Percentiles rank a stretch among this genome's conserved stretches.
phyloP scores from a whole-genome alignment of 1,140 invertebrate species.

The Drosophila triauraria region DNA sequence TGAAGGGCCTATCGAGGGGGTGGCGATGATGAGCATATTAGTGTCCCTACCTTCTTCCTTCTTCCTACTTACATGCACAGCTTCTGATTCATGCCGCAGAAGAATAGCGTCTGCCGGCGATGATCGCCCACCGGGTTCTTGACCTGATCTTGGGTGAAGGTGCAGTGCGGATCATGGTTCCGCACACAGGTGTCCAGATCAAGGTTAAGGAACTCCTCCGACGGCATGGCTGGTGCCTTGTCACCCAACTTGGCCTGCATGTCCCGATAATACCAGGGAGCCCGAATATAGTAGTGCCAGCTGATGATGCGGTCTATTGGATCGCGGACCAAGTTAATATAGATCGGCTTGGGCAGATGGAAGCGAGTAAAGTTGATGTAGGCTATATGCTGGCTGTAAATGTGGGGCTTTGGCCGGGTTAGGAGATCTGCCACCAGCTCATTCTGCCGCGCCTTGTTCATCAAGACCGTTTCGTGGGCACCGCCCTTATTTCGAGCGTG shows the following conservation, averaged over 20 bases:
- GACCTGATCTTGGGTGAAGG: conserved; percentile 91
- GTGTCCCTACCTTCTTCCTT: neutral
- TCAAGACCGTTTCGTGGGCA: conserved; percentile 92
- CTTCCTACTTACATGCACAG: conserved; percentile 91
- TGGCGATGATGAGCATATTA: neutral
- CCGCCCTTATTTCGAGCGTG: conserved; percentile 94
- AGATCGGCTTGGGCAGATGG: conserved; percentile 92
- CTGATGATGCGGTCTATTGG: conserved; percentile 95
- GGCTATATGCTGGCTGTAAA: conserved; percentile 83
- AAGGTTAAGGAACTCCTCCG: conserved; percentile 94
- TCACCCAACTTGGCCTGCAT: conserved; percentile 94
- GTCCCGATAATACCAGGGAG: conserved; percentile 95
- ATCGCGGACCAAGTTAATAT: conserved; percentile 95
- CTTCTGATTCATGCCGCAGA: conserved; percentile 93
- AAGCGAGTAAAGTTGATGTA: conserved; percentile 87
- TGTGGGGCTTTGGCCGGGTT: conserved; percentile 86
- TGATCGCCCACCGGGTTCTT: conserved; percentile 94
- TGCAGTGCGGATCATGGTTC: conserved; percentile 92
- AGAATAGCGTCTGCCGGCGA: conserved; percentile 93
- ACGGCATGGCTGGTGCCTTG: conserved; percentile 90
- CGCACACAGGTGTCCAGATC: conserved; percentile 95
- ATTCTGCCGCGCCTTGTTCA: conserved; percentile 91
- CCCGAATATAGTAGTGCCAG: conserved; percentile 94
- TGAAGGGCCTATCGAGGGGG: conserved; percentile 89
- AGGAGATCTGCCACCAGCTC: conserved; percentile 85